Conservation (phyloP, 2,888 invertebrate genomes). For the Oegoconia quadripuncta region DNA sequence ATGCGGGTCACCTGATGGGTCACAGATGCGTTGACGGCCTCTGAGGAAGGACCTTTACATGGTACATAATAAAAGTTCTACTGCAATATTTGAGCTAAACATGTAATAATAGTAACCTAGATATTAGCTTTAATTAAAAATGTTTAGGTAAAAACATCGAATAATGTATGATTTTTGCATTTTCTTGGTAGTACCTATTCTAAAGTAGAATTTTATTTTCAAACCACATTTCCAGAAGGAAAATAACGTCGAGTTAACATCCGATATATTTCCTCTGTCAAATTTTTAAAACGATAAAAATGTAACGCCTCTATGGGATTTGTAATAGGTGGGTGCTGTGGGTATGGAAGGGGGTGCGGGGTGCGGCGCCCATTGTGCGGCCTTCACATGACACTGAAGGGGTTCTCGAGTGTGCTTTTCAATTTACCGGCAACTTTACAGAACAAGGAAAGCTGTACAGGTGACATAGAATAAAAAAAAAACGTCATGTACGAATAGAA, state of each 20-base stretch:
- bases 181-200: too few relatives aligned
- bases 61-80: too few relatives aligned
- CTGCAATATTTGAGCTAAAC: too few relatives aligned
- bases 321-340: background rate
- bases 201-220: background rate
- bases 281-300: constrained; percentile 49
- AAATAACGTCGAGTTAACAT: constrained; percentile 19
- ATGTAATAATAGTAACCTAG: too few relatives aligned
- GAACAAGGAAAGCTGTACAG: constrained; percentile 33
- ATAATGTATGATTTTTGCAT: background rate
- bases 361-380: constrained; percentile 57
- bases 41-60: too few relatives aligned
- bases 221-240: background rate
- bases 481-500: too few relatives aligned
- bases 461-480: too few relatives aligned
- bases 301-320: constrained; percentile 27
- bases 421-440: constrained; percentile 56
- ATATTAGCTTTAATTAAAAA: too few relatives aligned
- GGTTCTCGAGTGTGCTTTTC: constrained; percentile 76
- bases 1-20: too few relatives aligned
- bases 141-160: too few relatives aligned
- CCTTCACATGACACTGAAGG: constrained; percentile 69
- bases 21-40: too few relatives aligned
- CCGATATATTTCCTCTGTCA: constrained; percentile 37
- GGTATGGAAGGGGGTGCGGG: constrained; percentile 17